These are phyloP conservation scores for Leptopilina drosophilae DNA, from an alignment of 2,888 invertebrate species.

Conservation along the genomic window DNA sequence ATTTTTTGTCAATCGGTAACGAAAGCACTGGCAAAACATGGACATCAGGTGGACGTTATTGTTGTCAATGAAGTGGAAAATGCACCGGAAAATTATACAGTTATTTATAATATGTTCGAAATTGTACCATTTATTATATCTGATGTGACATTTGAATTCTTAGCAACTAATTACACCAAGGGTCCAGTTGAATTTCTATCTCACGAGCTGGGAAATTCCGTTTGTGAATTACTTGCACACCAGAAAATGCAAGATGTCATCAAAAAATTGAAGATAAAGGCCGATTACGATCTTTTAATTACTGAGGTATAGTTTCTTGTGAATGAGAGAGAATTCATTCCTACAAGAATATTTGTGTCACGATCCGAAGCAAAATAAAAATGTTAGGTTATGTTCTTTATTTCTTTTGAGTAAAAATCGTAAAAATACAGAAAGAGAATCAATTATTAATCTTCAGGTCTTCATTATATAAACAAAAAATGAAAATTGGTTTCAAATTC, in stretches of 20 bases:
- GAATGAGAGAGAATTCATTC: not conserved
- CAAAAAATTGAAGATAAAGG: not conserved
- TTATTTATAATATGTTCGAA: too few species aligned
- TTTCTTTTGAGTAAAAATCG: too few species aligned
- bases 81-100: slow-evolving; percentile 51
- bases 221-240: slow-evolving; percentile 7
- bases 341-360: too few species aligned
- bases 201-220: slow-evolving; percentile 57
- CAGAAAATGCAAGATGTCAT: slow-evolving; percentile 52
- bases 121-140: too few species aligned
- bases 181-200: slow-evolving; percentile 46
- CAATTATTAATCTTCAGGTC: too few species aligned
- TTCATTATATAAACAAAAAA: too few species aligned
- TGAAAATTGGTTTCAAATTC: too few species aligned
- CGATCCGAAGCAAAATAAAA: too few species aligned
- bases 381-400: too few species aligned
- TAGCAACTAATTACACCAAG: too few species aligned
- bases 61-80: slow-evolving; percentile 56
- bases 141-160: too few species aligned
- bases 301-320: not conserved
- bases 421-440: too few species aligned
- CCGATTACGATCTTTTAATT: not conserved
- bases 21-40: slow-evolving; percentile 72
- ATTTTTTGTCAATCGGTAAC: slow-evolving; percentile 76
- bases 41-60: slow-evolving; percentile 75